These are phyloP conservation scores for Melanotaenia trifasciata DNA, from an alignment of 2,797 vertebrate species.

Conservation along the genomic window DNA sequence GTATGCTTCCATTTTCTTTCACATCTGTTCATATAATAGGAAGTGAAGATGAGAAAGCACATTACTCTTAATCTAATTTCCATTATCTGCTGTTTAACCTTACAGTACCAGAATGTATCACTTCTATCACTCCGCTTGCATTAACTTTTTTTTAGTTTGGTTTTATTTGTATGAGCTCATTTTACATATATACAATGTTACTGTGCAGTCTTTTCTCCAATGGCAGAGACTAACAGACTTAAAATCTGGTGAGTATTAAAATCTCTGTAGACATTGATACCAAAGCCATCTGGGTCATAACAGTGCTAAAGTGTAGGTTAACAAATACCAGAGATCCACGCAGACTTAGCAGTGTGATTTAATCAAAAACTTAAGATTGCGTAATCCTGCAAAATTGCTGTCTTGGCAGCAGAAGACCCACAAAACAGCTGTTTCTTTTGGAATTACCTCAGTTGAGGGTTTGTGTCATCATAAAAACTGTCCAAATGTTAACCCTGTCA, in stretches of 20 bases:
- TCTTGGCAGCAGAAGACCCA: conserved; percentile 44
- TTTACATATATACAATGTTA: conserved; percentile 1
- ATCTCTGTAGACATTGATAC: conserved; percentile 13
- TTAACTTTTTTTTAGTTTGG: conserved; percentile 5
- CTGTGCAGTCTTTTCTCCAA: neutral
- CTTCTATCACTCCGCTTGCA: conserved; percentile 7
- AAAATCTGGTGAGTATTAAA: conserved; percentile 5
- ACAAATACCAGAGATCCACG: conserved; percentile 22
- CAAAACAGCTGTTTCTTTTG: conserved; percentile 58
- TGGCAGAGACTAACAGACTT: neutral
- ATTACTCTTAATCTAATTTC: conserved; percentile 48
- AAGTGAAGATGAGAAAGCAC: conserved; percentile 21
- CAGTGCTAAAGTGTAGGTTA: conserved; percentile 14
- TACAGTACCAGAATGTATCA: conserved; percentile 23
- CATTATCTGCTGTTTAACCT: conserved; percentile 42
- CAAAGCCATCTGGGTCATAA: neutral
- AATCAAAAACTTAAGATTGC: conserved; percentile 28
- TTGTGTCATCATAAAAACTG: conserved; percentile 33
- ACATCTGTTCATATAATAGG: conserved; percentile 50
- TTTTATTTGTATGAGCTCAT: neutral
- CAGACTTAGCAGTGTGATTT: conserved; percentile 28
- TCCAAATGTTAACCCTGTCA: conserved; percentile 29
- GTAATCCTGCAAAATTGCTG: conserved; percentile 30
- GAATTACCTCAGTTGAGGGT: conserved; percentile 38
- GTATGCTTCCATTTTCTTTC: conserved; percentile 29